A percentile compares a stretch with the other conserved stretches of the same genome.
phyloP scores from a whole-genome alignment of 2,888 invertebrate species.

The Bimastos eiseni region DNA sequence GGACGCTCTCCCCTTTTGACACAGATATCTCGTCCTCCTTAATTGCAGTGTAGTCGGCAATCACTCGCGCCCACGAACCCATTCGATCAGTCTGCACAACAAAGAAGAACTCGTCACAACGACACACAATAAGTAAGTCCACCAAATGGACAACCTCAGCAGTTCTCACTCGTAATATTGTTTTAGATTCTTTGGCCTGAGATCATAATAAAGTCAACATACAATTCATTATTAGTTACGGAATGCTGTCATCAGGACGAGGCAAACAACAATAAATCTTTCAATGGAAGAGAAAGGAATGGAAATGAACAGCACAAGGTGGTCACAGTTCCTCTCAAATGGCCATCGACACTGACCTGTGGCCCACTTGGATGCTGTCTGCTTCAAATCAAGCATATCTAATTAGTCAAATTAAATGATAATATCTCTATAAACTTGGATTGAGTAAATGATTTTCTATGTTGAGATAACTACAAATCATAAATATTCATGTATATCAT shows the following conservation, averaged over 20 bases:
- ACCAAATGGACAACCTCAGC: neutral
- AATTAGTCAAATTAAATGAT: neutral
- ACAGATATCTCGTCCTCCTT: constrained; percentile 63
- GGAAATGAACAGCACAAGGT: neutral
- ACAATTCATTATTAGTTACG: neutral
- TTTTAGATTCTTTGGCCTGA: neutral
- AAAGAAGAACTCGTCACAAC: neutral
- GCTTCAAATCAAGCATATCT: neutral
- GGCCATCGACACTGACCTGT: neutral
- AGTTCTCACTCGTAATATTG: neutral
- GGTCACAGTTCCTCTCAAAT: neutral
- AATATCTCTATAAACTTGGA: neutral
- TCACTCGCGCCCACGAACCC: neutral
- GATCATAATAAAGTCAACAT: neutral
- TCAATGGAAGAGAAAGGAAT: neutral
- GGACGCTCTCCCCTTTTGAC: constrained; percentile 61
- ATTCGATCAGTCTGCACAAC: neutral
- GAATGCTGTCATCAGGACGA: neutral
- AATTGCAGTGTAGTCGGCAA: constrained; percentile 60
- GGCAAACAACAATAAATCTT: neutral
- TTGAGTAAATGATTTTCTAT: neutral
- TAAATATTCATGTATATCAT: neutral
- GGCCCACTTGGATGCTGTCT: too few species aligned
- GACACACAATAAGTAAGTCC: too few species aligned
- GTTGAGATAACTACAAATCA: neutral